A percentile compares a stretch with the other conserved stretches of the same genome.
Conservation (phyloP, 2,797 vertebrate genomes). For the Dermochelys coriacea region DNA sequence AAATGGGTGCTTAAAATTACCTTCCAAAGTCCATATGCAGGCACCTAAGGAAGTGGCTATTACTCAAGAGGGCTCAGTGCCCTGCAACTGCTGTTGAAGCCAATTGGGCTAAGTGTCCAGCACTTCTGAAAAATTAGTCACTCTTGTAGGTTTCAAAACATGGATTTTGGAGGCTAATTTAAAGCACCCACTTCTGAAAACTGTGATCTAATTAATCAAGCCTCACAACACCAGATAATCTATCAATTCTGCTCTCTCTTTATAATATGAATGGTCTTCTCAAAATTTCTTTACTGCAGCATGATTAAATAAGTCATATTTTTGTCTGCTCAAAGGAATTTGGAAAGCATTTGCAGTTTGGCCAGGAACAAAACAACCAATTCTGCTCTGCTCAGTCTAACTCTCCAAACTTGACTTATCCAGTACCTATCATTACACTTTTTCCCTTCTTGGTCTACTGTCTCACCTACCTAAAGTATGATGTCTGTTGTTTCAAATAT, state of each 20-base stretch:
- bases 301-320: not conserved
- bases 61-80: not conserved
- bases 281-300: not conserved
- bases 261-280: not conserved
- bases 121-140: fast-evolving
- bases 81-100: not conserved
- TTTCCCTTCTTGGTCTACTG: not conserved
- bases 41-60: not conserved
- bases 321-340: not conserved
- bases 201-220: not conserved
- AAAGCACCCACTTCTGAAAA: fast-evolving
- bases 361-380: not conserved
- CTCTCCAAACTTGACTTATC: not conserved
- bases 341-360: not conserved
- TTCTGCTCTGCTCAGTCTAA: not conserved
- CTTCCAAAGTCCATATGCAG: not conserved
- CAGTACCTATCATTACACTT: not conserved
- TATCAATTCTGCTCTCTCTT: not conserved
- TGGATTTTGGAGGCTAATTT: not conserved
- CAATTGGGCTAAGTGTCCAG: not conserved
- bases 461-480: not conserved
- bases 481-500: not conserved
- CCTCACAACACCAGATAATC: not conserved
- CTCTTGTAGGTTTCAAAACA: not conserved
- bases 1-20: not conserved